Evolutionary conservation across 2,888 invertebrate genomes (phyloP), one percentile per base, ranked within the genome.

Genomic region (Fragum whitleyi): DNA sequence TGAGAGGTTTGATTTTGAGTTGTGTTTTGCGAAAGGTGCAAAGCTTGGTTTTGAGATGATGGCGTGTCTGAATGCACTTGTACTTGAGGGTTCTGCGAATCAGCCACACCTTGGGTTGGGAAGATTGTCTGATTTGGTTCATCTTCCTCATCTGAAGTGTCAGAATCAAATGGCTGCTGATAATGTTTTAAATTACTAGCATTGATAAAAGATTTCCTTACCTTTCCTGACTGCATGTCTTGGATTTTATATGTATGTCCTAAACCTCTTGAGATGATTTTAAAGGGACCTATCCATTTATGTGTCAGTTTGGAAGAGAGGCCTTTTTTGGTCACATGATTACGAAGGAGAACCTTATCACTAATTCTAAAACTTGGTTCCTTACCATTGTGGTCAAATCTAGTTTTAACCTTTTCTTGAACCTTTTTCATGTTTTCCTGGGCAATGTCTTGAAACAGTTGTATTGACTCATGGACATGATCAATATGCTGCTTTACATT

Each of bases 261-360:
- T 6, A 36, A 9, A 6, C 32, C 32, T 36, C 9, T 36, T 36
- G 32, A 36, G 9, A 36, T 36, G 32, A 85, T 82, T 9, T 62
- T 9, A 42, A 62, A 83, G 0, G 82, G 82, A 1, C 82, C 85
- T 21, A 19, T 23, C 65, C 68, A 83, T 67, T 78, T 80, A 11
- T 69, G 6, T 16, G 51, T 14, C 9, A 84, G 51, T 62, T 84
- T 84, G 29, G 32, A 47, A 19, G 77, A 80, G 2, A 76, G 53
- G 0, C 79, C 78, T 36, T 2, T n/a, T 55, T 59, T 14, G 3
- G 39, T 53, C 16, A 51, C 65, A 7, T 67, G 36, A 3, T 59
- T 36, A n/a, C 47, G 74, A 9, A 81, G 19, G 0, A 73, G 23
- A 1, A 84, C 81, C 29, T 47, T 26, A 55, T 84, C 78, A 14